These are phyloP conservation scores for Lordiphosa stackelbergi DNA, from an alignment of 1,140 invertebrate species.

Conservation along the genomic window DNA sequence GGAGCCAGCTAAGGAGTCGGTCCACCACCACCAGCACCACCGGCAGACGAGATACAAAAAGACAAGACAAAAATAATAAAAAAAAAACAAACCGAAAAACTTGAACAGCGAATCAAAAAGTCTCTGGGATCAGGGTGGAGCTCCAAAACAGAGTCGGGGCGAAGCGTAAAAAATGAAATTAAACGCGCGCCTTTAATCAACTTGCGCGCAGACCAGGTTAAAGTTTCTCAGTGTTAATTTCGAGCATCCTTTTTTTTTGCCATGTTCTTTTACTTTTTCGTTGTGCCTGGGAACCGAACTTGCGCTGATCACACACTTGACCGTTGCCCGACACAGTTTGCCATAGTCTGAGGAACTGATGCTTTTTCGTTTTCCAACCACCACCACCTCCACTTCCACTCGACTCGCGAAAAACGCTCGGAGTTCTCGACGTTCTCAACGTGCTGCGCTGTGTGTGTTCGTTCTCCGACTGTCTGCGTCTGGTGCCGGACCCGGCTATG, in stretches of 20 bases:
- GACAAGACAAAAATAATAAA: slow-evolving; percentile 16
- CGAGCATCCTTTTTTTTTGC: slow-evolving; percentile 2
- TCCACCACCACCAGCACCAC: slow-evolving; percentile 1
- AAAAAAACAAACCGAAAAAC: slow-evolving; percentile 36
- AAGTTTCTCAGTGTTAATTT: slow-evolving; percentile 14
- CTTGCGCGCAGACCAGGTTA: slow-evolving; percentile 6
- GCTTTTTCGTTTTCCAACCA: slow-evolving; percentile 19
- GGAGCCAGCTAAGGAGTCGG: slow-evolving; percentile 55
- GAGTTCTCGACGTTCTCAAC: slow-evolving; percentile 22
- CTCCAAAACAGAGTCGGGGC: slow-evolving; percentile 31
- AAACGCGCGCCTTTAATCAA: slow-evolving; percentile 74
- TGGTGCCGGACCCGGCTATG: slow-evolving; percentile 43
- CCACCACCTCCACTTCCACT: slow-evolving; percentile 42
- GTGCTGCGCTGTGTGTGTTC: slow-evolving; percentile 15
- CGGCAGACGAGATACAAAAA: slow-evolving; percentile 21
- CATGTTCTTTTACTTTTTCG: slow-evolving; percentile 1
- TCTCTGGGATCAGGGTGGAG: slow-evolving; percentile 33
- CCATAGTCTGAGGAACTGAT: slow-evolving; percentile 51
- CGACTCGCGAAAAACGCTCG: slow-evolving; percentile 56
- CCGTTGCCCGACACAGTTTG: slow-evolving; percentile 52
- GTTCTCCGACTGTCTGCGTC: slow-evolving; percentile 11
- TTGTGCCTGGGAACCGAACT: slow-evolving; percentile 7
- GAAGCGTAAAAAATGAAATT: slow-evolving; percentile 75
- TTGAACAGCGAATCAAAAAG: slow-evolving; percentile 52
- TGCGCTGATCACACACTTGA: slow-evolving; percentile 11